Evolutionary conservation across 2,888 invertebrate species (phyloP).

Genomic region (Tridacna gigas): DNA sequence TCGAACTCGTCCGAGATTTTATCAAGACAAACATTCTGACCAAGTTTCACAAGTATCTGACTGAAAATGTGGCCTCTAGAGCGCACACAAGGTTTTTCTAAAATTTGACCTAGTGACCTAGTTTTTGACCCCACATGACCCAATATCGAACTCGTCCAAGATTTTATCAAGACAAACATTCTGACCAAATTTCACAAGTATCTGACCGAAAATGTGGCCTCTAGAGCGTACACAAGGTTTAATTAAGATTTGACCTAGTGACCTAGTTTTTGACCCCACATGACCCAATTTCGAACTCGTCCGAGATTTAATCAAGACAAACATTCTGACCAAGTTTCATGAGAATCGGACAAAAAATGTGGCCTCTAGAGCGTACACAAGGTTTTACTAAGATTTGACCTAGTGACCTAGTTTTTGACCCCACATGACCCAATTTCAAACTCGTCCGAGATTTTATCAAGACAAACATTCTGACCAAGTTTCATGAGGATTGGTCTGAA

Average conservation of each 20-base stretch:
- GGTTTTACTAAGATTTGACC: neutral
- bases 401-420: neutral
- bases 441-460: neutral
- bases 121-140: neutral
- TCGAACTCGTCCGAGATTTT: too few species aligned
- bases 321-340: neutral
- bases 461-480: neutral
- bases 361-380: neutral
- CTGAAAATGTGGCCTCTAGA: too few species aligned
- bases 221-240: too few species aligned
- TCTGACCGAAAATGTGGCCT: too few species aligned
- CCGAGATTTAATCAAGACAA: neutral
- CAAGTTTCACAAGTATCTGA: too few species aligned
- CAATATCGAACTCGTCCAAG: neutral
- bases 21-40: too few species aligned
- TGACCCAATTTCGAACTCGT: neutral
- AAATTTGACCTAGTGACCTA: neutral
- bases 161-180: neutral
- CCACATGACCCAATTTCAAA: neutral
- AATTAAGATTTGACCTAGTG: too few species aligned
- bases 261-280: too few species aligned
- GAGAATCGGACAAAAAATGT: neutral
- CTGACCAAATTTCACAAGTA: too few species aligned
- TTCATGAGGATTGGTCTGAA: neutral
- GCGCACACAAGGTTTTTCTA: too few species aligned